Evolutionary conservation across 2,888 invertebrate species (phyloP).

Genomic region (Eucera pruinosa): DNA sequence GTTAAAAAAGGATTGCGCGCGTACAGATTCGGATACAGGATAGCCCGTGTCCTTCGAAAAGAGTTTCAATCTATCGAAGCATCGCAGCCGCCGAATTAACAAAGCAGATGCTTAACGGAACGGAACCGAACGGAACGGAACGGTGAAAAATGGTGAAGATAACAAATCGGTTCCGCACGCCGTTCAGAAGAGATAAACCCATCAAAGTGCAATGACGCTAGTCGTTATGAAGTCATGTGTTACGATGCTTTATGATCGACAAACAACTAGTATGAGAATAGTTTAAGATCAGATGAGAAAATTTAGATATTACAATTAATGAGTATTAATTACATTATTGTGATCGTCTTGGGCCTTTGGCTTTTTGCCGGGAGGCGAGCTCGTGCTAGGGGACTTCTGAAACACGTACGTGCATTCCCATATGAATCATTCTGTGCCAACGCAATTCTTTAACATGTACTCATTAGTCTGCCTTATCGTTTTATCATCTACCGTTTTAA

Average conservation of each 20-base stretch:
- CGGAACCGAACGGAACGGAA: too few relatives aligned
- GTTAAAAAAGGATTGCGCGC: slow-evolving; percentile 18
- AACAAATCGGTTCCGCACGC: slow-evolving; percentile 63
- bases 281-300: slow-evolving; percentile 74
- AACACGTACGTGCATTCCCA: slow-evolving; percentile 83
- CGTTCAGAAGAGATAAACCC: slow-evolving; percentile 59
- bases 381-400: slow-evolving; percentile 84
- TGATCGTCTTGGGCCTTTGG: slow-evolving; percentile 83
- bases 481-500: slow-evolving; percentile 18
- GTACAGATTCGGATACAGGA: slow-evolving; percentile 49
- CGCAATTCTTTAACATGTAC: slow-evolving; percentile 54
- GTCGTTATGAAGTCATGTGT: slow-evolving; percentile 68
- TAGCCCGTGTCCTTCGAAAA: slow-evolving; percentile 47
- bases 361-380: slow-evolving; percentile 83
- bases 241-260: slow-evolving; percentile 72
- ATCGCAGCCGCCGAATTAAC: slow-evolving; percentile 74
- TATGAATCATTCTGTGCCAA: slow-evolving; percentile 73
- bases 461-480: slow-evolving; percentile 14
- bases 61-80: slow-evolving; percentile 62
- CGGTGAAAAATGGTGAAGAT: slow-evolving; percentile 63
- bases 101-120: slow-evolving; percentile 75
- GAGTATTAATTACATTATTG: slow-evolving; percentile 84
- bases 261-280: slow-evolving; percentile 72
- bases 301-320: slow-evolving; percentile 81
- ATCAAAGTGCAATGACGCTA: slow-evolving; percentile 66